Base-by-base conservation (phyloP, 2,797 vertebrate genomes). In the Anguilla anguilla region DNA sequence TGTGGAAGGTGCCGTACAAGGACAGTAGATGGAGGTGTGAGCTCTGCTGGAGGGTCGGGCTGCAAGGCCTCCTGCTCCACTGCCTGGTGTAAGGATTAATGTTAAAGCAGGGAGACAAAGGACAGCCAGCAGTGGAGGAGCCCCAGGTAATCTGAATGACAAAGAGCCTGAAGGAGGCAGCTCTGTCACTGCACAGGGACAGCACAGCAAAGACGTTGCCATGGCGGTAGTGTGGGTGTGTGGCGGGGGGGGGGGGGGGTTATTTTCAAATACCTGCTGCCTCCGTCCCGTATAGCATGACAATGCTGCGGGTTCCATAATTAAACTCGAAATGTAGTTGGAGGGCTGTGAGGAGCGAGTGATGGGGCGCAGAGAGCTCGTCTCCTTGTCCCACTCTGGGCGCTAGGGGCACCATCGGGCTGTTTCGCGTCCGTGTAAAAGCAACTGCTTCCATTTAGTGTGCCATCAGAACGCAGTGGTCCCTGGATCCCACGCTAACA, bases 111-210 rank as follows among this genome's bases (percentile, higher is more conserved):
- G 89, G 93, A 93, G 89, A 95, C 91, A 95, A 95, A 94, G 89
- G 53, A 83, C 51, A 90, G 90, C 91, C 91, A 89, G 90, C 91
- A 89, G 91, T 91, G 85, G 91, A 94, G 90, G 89, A 93, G 90
- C 91, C 89, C 77, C 89, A 91, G 89, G 93, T 93, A 49, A 97
- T 96, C 93, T 96, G 86, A 96, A 96, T 97, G 92, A 96, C 94
- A 97, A 96, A 95, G 92, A 91, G 86, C 72, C 83, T 92, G 92
- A 94, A 95, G 93, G 89, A 91, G 89, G 87, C 85, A 74, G 85
- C 83, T 92, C 91, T 92, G 88, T 94, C 94, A 93, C 74, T 55
- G 84, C 64, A 74, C 31, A 51, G 72, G 89, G 86, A 79, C 79
- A 69, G 86, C 83, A 90, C 90, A 90, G 87, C 90, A 89, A 89